phyloP scores from a whole-genome alignment of 2,888 invertebrate genomes.

The Conistra vaccinii region DNA sequence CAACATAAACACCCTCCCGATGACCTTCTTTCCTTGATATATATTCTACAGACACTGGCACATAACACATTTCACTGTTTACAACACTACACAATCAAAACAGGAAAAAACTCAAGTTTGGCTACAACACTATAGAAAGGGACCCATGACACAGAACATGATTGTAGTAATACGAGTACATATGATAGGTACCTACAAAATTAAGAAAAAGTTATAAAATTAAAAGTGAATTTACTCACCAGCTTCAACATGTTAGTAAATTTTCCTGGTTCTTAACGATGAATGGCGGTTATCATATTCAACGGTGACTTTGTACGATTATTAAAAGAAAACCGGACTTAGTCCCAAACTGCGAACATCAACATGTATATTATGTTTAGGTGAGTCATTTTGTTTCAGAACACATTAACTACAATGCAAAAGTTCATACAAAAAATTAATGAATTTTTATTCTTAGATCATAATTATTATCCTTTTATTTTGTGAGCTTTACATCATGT shows the following conservation, averaged over 20 bases:
- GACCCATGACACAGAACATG: background rate
- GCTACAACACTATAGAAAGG: background rate
- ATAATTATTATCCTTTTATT: background rate
- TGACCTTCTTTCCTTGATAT: background rate
- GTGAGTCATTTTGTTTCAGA: slow-evolving; percentile 2
- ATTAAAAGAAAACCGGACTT: slow-evolving; percentile 64
- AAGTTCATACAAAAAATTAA: too few relatives aligned
- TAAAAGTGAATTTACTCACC: slow-evolving; percentile 63
- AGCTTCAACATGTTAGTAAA: slow-evolving; percentile 74
- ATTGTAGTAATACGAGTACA: background rate
- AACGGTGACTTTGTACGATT: slow-evolving; percentile 65
- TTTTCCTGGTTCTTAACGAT: slow-evolving; percentile 55
- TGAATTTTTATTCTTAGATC: background rate
- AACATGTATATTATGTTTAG: background rate
- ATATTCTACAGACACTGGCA: background rate
- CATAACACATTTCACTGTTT: background rate
- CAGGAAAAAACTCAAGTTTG: background rate
- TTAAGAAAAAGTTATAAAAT: background rate
- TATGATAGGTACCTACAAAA: background rate
- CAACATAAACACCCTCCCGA: background rate
- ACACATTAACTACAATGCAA: too few relatives aligned
- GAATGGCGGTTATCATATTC: slow-evolving; percentile 58
- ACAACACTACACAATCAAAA: background rate
- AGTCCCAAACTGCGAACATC: slow-evolving; percentile 30
- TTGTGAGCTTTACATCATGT: too few relatives aligned